Conservation (phyloP, 2,888 invertebrate genomes). For the Drymonia ruficornis region DNA sequence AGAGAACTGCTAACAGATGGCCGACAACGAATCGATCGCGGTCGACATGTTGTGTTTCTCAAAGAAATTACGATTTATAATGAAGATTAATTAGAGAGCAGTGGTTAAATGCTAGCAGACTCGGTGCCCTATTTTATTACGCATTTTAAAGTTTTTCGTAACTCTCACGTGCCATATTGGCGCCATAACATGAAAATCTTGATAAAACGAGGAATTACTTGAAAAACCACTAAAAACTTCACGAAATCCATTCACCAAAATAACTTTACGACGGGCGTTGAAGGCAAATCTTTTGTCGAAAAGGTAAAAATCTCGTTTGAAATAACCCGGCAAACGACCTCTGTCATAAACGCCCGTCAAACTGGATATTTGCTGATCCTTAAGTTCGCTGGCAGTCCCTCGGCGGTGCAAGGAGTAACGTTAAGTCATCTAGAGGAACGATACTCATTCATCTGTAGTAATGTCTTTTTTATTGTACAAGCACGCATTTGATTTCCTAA, state of each 20-base stretch:
- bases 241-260: conserved; percentile 14
- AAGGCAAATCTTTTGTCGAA: conserved; percentile 38
- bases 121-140: no score
- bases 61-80: no score
- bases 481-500: neutral
- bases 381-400: conserved; percentile 16
- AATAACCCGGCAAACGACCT: conserved; percentile 41
- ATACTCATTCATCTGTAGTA: conserved; percentile 9
- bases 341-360: conserved; percentile 33
- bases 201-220: conserved; percentile 19
- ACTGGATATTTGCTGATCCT: conserved; percentile 44
- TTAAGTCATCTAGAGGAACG: conserved; percentile 24
- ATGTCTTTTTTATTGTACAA: conserved; percentile 1
- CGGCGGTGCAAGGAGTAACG: conserved; percentile 17
- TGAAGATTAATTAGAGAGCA: no score
- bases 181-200: neutral
- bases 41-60: no score
- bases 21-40: no score
- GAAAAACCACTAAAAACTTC: conserved; percentile 19
- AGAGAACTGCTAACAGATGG: no score
- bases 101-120: no score
- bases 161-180: neutral
- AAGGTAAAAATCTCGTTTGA: conserved; percentile 37
- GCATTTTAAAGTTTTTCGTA: neutral
- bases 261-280: conserved; percentile 23